Evolutionary conservation across 2,113 vertebrate genomes (phyloP).

Genomic region (Tyrannus savana): DNA sequence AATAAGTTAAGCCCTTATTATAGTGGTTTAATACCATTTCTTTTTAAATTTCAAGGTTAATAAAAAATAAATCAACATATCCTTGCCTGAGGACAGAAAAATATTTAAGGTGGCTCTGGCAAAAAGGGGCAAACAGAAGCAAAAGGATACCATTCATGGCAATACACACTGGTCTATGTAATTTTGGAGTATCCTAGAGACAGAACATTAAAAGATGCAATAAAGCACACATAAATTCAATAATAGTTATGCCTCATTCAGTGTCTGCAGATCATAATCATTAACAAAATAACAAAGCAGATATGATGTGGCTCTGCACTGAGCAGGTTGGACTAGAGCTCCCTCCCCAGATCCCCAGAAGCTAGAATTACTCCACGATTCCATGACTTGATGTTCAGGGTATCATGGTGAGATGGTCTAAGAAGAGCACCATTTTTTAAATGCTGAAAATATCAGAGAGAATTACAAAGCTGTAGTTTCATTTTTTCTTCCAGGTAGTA

Average conservation of each 20-base stretch:
- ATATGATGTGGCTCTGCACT: neutral
- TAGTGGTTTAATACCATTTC: neutral
- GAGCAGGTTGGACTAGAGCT: neutral
- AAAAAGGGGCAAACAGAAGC: neutral
- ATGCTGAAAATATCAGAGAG: neutral
- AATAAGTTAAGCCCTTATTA: neutral
- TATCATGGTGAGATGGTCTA: neutral
- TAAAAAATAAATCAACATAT: neutral
- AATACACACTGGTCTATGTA: neutral
- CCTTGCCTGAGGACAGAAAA: neutral
- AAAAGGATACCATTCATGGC: neutral
- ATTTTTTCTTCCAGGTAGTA: neutral
- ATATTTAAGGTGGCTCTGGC: neutral
- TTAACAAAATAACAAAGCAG: neutral
- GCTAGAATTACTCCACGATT: neutral
- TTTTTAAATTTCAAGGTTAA: neutral
- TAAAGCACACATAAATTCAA: neutral
- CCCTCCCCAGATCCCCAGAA: neutral
- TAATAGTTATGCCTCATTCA: neutral
- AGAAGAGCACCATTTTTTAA: neutral
- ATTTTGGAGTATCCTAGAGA: neutral
- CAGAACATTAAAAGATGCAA: neutral
- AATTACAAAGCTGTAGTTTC: neutral
- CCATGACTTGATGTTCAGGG: neutral
- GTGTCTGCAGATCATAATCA: neutral